Conservation (phyloP, 2,113 vertebrate species). For the Ailurus styani region DNA sequence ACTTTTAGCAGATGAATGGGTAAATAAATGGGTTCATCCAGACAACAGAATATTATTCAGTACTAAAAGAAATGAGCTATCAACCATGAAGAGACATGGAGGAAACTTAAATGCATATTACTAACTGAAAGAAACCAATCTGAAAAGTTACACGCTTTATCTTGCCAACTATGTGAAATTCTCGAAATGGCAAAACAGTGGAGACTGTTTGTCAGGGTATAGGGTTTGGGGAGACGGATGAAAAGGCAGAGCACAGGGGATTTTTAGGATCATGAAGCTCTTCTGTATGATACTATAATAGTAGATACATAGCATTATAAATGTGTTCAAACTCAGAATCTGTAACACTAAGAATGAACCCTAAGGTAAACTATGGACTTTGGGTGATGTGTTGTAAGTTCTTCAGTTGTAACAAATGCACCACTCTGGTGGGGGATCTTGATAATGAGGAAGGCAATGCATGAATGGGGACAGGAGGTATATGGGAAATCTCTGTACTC, state of each 20-base stretch:
- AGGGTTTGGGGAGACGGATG: too few relatives aligned
- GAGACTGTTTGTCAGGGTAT: neutral
- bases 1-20: neutral
- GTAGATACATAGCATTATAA: neutral
- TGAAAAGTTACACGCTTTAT: neutral
- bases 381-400: neutral
- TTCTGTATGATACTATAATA: neutral
- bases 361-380: neutral
- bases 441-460: neutral
- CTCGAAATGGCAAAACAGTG: neutral
- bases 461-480: neutral
- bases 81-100: neutral
- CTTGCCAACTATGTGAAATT: neutral
- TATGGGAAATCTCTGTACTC: neutral
- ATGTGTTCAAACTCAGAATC: neutral
- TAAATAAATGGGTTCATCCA: neutral
- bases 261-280: neutral
- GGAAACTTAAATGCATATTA: neutral
- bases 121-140: neutral
- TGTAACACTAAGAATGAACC: neutral
- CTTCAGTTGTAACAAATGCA: neutral
- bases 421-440: neutral
- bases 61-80: neutral
- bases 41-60: neutral
- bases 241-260: neutral